These are phyloP conservation scores for Larimichthys crocea DNA, from an alignment of 2,113 vertebrate genomes.

Conservation along the genomic window DNA sequence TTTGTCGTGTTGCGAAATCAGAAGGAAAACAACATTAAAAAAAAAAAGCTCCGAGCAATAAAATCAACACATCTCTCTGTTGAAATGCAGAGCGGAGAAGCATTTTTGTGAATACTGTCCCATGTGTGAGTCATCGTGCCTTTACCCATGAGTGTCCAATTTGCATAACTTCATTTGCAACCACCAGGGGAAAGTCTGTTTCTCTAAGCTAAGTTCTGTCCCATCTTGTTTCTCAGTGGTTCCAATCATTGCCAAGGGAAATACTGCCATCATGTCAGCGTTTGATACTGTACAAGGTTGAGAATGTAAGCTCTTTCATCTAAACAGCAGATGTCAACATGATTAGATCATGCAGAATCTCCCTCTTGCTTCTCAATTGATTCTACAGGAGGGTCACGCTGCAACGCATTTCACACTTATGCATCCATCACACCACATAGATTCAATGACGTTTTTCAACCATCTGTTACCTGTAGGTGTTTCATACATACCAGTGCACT, in stretches of 20 bases:
- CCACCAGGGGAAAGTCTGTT: slow-evolving; percentile 50
- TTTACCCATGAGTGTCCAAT: slow-evolving; percentile 48
- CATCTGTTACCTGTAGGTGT: slow-evolving; percentile 64
- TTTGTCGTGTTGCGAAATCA: slow-evolving; percentile 41
- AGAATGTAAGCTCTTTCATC: slow-evolving; percentile 33
- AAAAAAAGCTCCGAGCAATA: slow-evolving; percentile 38
- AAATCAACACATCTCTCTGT: slow-evolving; percentile 54
- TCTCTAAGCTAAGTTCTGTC: slow-evolving; percentile 40
- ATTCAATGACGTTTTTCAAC: slow-evolving; percentile 35
- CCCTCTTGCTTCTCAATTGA: slow-evolving; percentile 2
- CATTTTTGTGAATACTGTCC: slow-evolving; percentile 44
- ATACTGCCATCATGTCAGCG: slow-evolving; percentile 17
- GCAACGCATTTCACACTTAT: slow-evolving; percentile 39
- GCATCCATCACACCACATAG: slow-evolving; percentile 34
- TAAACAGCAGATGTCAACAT: slow-evolving; percentile 35
- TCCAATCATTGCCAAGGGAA: slow-evolving; percentile 38
- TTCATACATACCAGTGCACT: neutral
- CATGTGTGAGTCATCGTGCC: slow-evolving; percentile 58
- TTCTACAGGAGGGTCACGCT: slow-evolving; percentile 25
- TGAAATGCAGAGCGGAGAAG: slow-evolving; percentile 44
- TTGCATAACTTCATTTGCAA: slow-evolving; percentile 56
- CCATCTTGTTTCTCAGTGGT: slow-evolving; percentile 28
- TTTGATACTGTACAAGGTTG: slow-evolving; percentile 30
- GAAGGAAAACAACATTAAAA: slow-evolving; percentile 50
- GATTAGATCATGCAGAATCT: slow-evolving; percentile 44